phyloP scores from a whole-genome alignment of 2,113 vertebrate species.

The Heteronetta atricapilla region DNA sequence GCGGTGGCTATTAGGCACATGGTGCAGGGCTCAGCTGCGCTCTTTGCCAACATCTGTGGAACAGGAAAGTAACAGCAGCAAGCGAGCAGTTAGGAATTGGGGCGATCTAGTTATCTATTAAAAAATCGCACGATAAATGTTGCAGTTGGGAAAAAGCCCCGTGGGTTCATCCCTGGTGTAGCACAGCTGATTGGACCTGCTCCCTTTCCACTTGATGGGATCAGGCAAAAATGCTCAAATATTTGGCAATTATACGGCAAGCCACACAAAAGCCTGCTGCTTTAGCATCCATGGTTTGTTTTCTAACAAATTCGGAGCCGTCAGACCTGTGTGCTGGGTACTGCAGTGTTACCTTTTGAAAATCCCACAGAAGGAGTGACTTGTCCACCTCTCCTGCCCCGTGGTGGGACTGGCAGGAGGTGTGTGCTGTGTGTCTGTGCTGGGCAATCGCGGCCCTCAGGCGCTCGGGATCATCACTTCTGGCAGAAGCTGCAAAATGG shows the following conservation, averaged over 20 bases:
- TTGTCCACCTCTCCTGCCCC: neutral
- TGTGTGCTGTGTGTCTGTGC: fast-evolving
- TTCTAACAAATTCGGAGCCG: neutral
- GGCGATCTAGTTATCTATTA: neutral
- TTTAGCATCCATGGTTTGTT: neutral
- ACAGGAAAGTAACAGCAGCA: neutral
- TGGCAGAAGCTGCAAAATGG: neutral
- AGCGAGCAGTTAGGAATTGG: neutral
- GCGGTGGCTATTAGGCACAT: neutral
- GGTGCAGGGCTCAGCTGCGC: neutral
- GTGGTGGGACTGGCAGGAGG: fast-evolving
- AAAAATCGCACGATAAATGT: neutral
- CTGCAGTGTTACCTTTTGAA: neutral
- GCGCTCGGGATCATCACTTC: neutral
- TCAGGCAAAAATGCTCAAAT: neutral
- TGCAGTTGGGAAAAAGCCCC: slow-evolving; percentile 20
- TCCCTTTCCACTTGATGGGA: neutral
- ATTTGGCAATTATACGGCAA: neutral
- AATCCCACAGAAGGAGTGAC: neutral
- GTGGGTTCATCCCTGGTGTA: neutral
- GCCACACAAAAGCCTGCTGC: neutral
- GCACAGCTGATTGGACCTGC: neutral
- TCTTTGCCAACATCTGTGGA: neutral
- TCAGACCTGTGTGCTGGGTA: neutral
- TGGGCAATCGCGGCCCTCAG: neutral